These are phyloP conservation scores for Solea solea DNA, from an alignment of 2,113 vertebrate genomes.

Conservation along the genomic window DNA sequence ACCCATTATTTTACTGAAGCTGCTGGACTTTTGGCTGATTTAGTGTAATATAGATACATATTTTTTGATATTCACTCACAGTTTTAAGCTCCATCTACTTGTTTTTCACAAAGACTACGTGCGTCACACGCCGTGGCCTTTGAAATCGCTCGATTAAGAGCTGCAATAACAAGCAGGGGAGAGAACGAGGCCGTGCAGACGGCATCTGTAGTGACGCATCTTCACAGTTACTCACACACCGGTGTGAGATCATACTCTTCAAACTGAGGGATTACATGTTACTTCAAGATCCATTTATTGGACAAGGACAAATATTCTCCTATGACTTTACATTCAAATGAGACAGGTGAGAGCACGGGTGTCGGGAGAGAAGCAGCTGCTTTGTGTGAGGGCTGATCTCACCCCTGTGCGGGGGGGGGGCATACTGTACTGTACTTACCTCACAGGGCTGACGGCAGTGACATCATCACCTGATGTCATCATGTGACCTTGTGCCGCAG, in stretches of 20 bases:
- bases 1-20: background rate
- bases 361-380: conserved; percentile 4
- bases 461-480: conserved; percentile 43
- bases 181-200: too few species aligned
- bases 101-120: too few species aligned
- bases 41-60: background rate
- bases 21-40: background rate
- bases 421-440: background rate
- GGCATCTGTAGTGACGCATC: background rate
- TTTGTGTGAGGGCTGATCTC: conserved; percentile 37
- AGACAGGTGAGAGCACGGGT: conserved; percentile 3
- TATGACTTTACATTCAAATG: background rate
- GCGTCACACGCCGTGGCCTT: too few species aligned
- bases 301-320: background rate
- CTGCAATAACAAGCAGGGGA: too few species aligned
- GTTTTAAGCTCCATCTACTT: too few species aligned
- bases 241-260: conserved; percentile 19
- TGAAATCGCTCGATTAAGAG: too few species aligned
- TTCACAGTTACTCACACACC: conserved; percentile 5
- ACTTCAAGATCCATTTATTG: background rate
- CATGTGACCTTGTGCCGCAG: conserved; percentile 30
- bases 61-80: too few species aligned
- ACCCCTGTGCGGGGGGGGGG: background rate
- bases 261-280: background rate
- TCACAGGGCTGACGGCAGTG: conserved; percentile 23